phyloP scores from a whole-genome alignment of 2,888 invertebrate species.

The Scrobipalpa atriplicella region DNA sequence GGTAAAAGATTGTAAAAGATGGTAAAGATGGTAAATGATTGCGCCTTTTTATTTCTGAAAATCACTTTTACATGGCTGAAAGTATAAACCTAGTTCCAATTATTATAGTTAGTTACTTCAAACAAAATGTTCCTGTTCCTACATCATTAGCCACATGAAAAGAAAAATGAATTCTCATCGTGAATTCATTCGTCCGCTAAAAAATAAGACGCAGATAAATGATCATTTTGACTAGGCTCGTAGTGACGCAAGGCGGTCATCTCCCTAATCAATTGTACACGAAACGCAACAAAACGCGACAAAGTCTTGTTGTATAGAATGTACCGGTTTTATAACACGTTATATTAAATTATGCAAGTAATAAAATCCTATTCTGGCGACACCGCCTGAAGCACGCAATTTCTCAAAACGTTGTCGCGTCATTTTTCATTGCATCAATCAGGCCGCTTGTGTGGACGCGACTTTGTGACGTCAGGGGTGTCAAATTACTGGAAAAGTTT shows the following conservation, averaged over 20 bases:
- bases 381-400: constrained; percentile 64
- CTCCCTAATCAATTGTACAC: constrained; percentile 66
- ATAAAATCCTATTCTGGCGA: constrained; percentile 71
- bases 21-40: too few relatives aligned
- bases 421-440: constrained; percentile 83
- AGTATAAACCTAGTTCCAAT: too few relatives aligned
- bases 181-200: constrained; percentile 34
- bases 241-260: constrained; percentile 51
- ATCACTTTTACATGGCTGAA: too few relatives aligned
- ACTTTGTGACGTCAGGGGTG: constrained; percentile 58
- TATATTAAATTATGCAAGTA: constrained; percentile 77
- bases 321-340: constrained; percentile 62
- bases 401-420: constrained; percentile 80
- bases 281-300: constrained; percentile 46
- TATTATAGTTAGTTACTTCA: too few relatives aligned
- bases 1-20: too few relatives aligned
- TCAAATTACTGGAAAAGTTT: constrained; percentile 34
- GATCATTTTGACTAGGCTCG: constrained; percentile 48
- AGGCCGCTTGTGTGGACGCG: constrained; percentile 60
- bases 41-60: too few relatives aligned
- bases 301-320: constrained; percentile 51
- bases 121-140: neutral
- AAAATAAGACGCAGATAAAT: constrained; percentile 76
- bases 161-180: neutral
- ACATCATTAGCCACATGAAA: neutral